Conservation (phyloP, 1,140 invertebrate species). For the Drosophila bifasciata region DNA sequence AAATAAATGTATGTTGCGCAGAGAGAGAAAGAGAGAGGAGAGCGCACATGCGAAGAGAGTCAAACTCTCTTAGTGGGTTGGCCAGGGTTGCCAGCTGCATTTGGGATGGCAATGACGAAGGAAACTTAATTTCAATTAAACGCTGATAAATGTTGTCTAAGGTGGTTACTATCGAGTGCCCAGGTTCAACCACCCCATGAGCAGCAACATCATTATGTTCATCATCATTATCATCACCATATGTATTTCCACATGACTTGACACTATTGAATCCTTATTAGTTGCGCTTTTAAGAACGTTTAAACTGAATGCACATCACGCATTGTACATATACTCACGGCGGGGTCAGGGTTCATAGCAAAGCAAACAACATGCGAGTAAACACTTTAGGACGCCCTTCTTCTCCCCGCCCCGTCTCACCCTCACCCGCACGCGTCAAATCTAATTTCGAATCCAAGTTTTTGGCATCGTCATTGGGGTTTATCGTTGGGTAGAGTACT, state of each 20-base stretch:
- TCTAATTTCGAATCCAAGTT: conserved; percentile 49
- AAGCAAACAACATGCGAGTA: conserved; percentile 24
- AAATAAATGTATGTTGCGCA: conserved; percentile 53
- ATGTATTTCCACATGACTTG: conserved; percentile 57
- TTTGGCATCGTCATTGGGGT: conserved; percentile 45
- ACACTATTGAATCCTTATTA: conserved; percentile 64
- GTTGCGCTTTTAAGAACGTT: conserved; percentile 67
- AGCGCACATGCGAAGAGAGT: conserved; percentile 27
- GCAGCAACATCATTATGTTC: too few relatives aligned
- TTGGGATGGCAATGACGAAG: neutral
- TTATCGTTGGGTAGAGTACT: neutral
- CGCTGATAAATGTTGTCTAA: conserved; percentile 36
- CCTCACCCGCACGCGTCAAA: conserved; percentile 22
- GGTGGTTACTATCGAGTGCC: neutral
- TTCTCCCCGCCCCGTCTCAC: neutral
- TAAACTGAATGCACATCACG: conserved; percentile 5
- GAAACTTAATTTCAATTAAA: conserved; percentile 33
- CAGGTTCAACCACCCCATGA: too few relatives aligned
- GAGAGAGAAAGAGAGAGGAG: conserved; percentile 28
- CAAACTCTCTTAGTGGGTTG: conserved; percentile 13
- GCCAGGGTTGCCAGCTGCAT: conserved; percentile 31
- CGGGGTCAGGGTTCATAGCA: conserved; percentile 39
- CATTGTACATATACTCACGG: too few relatives aligned
- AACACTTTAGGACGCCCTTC: conserved; percentile 28
- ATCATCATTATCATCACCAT: neutral